Evolutionary conservation across 2,113 vertebrate genomes (phyloP), one percentile per base, ranked within the genome.

Genomic region (Cygnus buccinator): DNA sequence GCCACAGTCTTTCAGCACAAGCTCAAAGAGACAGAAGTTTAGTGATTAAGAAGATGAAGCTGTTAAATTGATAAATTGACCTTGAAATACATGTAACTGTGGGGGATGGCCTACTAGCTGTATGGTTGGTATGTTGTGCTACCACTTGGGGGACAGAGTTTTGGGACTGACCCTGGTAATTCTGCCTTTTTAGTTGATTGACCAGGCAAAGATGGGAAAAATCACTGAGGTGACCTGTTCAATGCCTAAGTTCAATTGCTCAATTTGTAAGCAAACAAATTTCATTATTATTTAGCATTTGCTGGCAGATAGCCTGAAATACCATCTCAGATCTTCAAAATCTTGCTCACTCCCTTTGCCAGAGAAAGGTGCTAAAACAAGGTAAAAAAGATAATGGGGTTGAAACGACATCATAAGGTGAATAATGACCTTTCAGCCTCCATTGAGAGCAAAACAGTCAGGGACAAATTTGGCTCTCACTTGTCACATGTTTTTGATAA

Each of bases 11-110:
- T 99, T 98, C 98, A 98, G 98, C 98, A 97, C 97, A 98, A 98
- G 99, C 98, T 98, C 98, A 98, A 98, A 99, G 98, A 99, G 98
- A 98, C 98, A 98, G 98, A 99, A 99, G 99, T 99, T 99, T 99
- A 98, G 98, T 98, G 98, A 99, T 99, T 99, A 99, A 98, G 98
- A 98, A 98, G 98, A 99, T 98, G 98, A 98, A 98, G 98, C 98
- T 99, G 98, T 99, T 98, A 98, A 98, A 98, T 98, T 98, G 98
- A 99, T 98, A 98, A 98, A 99, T 98, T 99, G 98, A 99, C 99
- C 98, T 98, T 98, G 98, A 98, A 99, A 98, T 98, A 98, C 97
- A 98, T 98, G 98, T 98, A 98, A 98, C 97, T 98, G 97, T 98
- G 97, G 98, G 97, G 98, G 98, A 98, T 55, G 98, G 97, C 98